Conservation (phyloP, 37 sponge, comb jelly and placozoan genomes). For the Chondrilla cf. caribensis region DNA sequence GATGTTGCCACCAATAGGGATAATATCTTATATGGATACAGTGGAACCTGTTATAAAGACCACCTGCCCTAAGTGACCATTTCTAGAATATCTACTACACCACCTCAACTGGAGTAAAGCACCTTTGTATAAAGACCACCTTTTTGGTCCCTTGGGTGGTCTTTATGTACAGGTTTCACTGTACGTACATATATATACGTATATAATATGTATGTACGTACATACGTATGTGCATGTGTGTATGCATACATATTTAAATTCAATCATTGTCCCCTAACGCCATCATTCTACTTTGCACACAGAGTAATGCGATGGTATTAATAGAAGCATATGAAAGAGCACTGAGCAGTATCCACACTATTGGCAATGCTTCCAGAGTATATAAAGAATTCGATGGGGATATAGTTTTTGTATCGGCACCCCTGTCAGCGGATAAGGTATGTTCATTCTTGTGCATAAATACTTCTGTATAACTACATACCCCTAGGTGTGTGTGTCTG, state of each 20-base stretch:
- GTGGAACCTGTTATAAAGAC: too few species aligned
- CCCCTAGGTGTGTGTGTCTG: not conserved
- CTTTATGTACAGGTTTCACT: too few species aligned
- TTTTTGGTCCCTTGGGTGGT: too few species aligned
- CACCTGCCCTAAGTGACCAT: too few species aligned
- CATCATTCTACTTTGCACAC: not conserved
- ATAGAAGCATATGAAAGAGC: slow-evolving; percentile 2
- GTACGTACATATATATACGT: not conserved
- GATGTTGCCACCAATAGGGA: too few species aligned
- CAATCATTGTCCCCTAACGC: not conserved
- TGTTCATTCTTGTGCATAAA: not conserved
- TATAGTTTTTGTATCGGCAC: not conserved
- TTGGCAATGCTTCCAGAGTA: not conserved
- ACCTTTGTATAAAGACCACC: too few species aligned
- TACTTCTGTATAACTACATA: not conserved
- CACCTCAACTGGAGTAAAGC: too few species aligned
- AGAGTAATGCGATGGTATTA: not conserved
- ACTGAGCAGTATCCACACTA: not conserved
- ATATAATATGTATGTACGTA: not conserved
- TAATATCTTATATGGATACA: too few species aligned
- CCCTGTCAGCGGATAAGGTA: not conserved
- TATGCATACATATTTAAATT: not conserved
- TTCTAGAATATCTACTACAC: too few species aligned
- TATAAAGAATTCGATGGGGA: not conserved
- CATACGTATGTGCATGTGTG: not conserved